phyloP scores from a whole-genome alignment of 1,140 invertebrate genomes.

The Diabrotica undecimpunctata region DNA sequence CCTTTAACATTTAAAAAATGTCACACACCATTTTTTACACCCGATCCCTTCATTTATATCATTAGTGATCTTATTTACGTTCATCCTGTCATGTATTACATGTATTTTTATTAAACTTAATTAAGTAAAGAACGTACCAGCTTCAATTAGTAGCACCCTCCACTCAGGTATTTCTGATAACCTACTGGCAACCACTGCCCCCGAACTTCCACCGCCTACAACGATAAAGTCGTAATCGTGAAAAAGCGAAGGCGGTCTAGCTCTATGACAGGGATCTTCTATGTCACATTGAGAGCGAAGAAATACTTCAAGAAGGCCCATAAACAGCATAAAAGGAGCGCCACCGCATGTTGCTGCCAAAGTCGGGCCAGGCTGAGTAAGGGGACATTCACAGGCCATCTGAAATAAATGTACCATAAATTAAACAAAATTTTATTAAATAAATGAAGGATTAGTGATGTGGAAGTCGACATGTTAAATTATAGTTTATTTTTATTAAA shows the following conservation, averaged over 20 bases:
- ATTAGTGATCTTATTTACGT: too few relatives aligned
- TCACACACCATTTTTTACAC: too few relatives aligned
- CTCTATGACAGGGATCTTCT: constrained; percentile 76
- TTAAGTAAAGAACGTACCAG: constrained; percentile 46
- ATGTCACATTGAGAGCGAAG: constrained; percentile 74
- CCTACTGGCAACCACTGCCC: constrained; percentile 76
- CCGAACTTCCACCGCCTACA: constrained; percentile 84
- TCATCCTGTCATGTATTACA: too few relatives aligned
- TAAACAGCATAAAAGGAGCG: constrained; percentile 79
- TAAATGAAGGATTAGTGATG: too few relatives aligned
- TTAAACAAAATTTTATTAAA: not conserved
- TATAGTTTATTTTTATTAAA: too few relatives aligned
- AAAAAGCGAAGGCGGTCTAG: constrained; percentile 47
- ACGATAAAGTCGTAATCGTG: constrained; percentile 79
- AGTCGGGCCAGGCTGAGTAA: constrained; percentile 71
- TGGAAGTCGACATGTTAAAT: too few relatives aligned
- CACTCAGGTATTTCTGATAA: constrained; percentile 74
- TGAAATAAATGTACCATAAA: constrained; percentile 13
- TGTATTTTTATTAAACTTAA: too few relatives aligned
- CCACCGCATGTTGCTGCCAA: constrained; percentile 77
- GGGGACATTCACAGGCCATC: constrained; percentile 58
- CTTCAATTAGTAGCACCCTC: constrained; percentile 79
- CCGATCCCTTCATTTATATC: too few relatives aligned
- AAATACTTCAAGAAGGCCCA: constrained; percentile 80
- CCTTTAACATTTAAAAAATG: too few relatives aligned